A percentile compares a stretch with the other conserved stretches of the same genome.
These are phyloP conservation scores for Ennomos erosarius DNA, from an alignment of 2,888 invertebrate genomes.

Conservation along the genomic window DNA sequence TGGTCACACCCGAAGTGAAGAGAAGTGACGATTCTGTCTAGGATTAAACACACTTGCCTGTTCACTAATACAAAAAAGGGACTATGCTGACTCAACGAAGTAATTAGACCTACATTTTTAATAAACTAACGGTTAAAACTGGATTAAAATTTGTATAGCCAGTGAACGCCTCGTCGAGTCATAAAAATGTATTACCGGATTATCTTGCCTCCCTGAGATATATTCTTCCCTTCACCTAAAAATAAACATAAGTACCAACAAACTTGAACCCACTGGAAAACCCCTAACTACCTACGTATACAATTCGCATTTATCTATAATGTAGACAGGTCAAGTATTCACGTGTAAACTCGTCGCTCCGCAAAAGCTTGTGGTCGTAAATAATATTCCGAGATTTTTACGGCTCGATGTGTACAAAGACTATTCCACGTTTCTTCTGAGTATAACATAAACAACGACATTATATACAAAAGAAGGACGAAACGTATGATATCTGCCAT, in stretches of 20 bases:
- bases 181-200: constrained; percentile 4
- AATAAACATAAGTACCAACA: constrained; percentile 8
- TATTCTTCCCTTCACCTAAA: constrained; percentile 5
- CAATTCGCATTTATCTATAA: too few relatives aligned
- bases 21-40: too few relatives aligned
- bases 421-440: constrained; percentile 21
- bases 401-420: constrained; percentile 23
- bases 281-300: not conserved
- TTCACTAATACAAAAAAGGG: too few relatives aligned
- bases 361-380: constrained; percentile 28
- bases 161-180: not conserved
- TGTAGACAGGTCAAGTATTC: constrained; percentile 19
- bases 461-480: too few relatives aligned
- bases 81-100: too few relatives aligned
- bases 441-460: not conserved
- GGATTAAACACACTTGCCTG: too few relatives aligned
- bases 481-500: too few relatives aligned
- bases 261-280: constrained; percentile 1
- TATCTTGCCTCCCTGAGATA: constrained; percentile 1
- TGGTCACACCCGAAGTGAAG: too few relatives aligned
- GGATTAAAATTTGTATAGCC: too few relatives aligned
- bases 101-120: too few relatives aligned
- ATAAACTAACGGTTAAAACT: too few relatives aligned
- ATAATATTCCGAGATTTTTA: constrained; percentile 31
- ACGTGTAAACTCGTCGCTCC: constrained; percentile 25